A percentile compares a stretch with the other conserved stretches of the same genome.
Evolutionary conservation across 2,888 invertebrate genomes (phyloP).

Genomic region (Trachelus iudaicus): DNA sequence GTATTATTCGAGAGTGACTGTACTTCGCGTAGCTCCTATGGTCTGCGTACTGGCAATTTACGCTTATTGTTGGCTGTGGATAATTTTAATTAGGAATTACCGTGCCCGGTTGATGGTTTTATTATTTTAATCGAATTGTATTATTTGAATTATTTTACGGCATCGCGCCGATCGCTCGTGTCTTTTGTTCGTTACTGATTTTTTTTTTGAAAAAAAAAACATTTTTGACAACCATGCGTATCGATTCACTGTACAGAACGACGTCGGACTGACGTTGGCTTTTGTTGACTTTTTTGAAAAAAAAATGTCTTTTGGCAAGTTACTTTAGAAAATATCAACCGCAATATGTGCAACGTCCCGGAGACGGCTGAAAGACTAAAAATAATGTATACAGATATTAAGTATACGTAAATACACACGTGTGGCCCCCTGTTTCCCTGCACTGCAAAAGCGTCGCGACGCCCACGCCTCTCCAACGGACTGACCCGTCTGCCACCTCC

Average conservation of each 20-base stretch:
- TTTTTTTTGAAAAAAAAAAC: too few species aligned
- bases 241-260: too few species aligned
- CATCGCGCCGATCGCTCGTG: too few species aligned
- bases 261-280: too few species aligned
- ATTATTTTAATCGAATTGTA: background rate
- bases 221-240: too few species aligned
- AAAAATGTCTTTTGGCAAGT: too few species aligned
- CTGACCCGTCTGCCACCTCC: background rate
- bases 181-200: too few species aligned
- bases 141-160: too few species aligned
- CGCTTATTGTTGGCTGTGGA: background rate
- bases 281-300: too few species aligned
- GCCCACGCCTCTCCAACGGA: conserved; percentile 37
- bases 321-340: background rate
- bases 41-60: background rate
- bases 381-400: background rate
- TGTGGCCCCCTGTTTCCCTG: background rate
- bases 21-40: too few species aligned
- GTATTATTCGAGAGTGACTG: background rate
- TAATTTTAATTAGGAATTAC: background rate
- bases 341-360: background rate
- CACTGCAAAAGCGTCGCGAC: conserved; percentile 18
- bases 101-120: background rate
- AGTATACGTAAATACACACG: conserved; percentile 14
- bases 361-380: background rate